Base-by-base conservation (phyloP, 2,888 invertebrate species). In the Eristalis intricaria region DNA sequence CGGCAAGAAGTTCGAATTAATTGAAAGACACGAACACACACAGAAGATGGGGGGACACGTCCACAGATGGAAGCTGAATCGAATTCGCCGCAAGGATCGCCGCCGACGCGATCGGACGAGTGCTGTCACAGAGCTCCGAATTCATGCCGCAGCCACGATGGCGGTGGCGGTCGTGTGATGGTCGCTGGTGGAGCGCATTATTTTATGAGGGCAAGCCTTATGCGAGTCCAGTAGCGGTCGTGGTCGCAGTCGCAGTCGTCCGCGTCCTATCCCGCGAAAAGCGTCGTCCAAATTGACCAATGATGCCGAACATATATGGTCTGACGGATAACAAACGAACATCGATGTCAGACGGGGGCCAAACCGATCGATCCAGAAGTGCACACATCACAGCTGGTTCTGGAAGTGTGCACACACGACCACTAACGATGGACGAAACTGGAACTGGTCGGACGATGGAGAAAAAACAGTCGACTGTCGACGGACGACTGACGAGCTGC, bases 301-400 rank as follows among this genome's bases (percentile, higher is more conserved):
- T 74, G 79, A 73, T 84, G 63, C 69, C 64, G 65, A 65, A 79
- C 84, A 69, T 74, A 83, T 83, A 75, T 79, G 74, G 75, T 70
- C 80, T 80, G 84, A 84, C 80, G 80, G 74, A 79, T 80, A 84
- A 84, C 84, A 79, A 79, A 79, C 84, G 69, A 75, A 79, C 84
- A 74, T 79, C 66, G 64, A 79, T 58, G 66, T 50, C 50, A 19
- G 50, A 50, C 50, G 50, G 50, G 50, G 50, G 65, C 63, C 68
- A 63, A 23, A 73, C 68, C 73, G 58, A 78, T 78, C 71, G 71
- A 80, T 73, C 73, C 65, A 78, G 29, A 56, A 83, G 68, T 83
- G 61, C 63, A 71, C 73, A 73, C 32, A 63, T 69, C 58, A 69
- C 40, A 69, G 74, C 61, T 79, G 78, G 43, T 58, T 68, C 58